Evolutionary conservation across 2,797 vertebrate species (phyloP).

Genomic region (Pangasius macronema): DNA sequence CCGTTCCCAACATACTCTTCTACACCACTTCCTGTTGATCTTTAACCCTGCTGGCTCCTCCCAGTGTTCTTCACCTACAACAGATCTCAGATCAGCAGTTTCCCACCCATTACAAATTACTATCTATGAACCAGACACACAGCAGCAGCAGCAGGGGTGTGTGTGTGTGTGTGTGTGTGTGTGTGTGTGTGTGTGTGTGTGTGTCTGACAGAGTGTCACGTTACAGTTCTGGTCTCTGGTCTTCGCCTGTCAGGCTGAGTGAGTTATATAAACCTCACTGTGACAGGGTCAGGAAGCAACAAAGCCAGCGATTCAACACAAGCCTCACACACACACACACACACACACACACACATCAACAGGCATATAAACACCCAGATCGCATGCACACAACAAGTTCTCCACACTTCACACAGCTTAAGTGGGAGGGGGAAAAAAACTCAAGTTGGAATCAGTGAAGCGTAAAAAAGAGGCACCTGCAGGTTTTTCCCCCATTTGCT

Average conservation of each 20-base stretch:
- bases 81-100: slow-evolving; percentile 39
- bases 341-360: slow-evolving; percentile 40
- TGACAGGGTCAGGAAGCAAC: slow-evolving; percentile 67
- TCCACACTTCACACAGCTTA: slow-evolving; percentile 9
- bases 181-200: slow-evolving; percentile 55
- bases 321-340: slow-evolving; percentile 31
- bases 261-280: slow-evolving; percentile 68
- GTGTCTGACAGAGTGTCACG: slow-evolving; percentile 66
- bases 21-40: slow-evolving; percentile 79
- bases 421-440: slow-evolving; percentile 38
- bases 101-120: slow-evolving; percentile 30
- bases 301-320: slow-evolving; percentile 58
- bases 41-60: slow-evolving; percentile 70
- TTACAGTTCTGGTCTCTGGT: slow-evolving; percentile 72
- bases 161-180: slow-evolving; percentile 54
- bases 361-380: slow-evolving; percentile 17
- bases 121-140: slow-evolving; percentile 6
- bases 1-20: slow-evolving; percentile 58
- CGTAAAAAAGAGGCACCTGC: slow-evolving; percentile 60
- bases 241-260: slow-evolving; percentile 54
- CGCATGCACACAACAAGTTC: slow-evolving; percentile 12
- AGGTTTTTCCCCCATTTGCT: slow-evolving; percentile 11
- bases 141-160: slow-evolving; percentile 21
- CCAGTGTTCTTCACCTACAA: slow-evolving; percentile 54
- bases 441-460: slow-evolving; percentile 54